Evolutionary conservation across 2,113 vertebrate species (phyloP), one percentile per base, ranked within the genome.

Genomic region (Mormyrus lacerda): DNA sequence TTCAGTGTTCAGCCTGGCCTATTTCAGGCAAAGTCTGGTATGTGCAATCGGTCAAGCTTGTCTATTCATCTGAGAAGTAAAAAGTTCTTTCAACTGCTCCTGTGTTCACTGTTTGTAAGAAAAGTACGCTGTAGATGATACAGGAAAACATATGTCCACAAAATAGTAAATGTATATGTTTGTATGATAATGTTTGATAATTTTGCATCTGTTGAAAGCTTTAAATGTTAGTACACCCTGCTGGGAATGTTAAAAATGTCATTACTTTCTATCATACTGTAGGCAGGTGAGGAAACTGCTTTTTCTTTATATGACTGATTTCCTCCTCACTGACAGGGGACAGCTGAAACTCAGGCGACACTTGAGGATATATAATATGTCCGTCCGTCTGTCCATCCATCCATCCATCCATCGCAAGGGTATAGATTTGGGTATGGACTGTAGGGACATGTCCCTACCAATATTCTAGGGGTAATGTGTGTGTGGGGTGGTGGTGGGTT

Each of bases 1-100:
- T 87, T 87, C 58, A 87, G 89, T 53, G 61, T 79, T 87, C 89
- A 87, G 85, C 19, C 61, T 90, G 65, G 51, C 85, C 86, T 87
- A 51, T 90, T 48, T 87, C 89, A 82, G 85, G 76, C 58, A 42
- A 79, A 87, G 65, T 73, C 15, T 65, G 76, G 31, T 65, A 87
- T 65, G 55, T 53, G 85, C 73, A 50, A 90, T 87, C 35, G 44
- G 48, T 61, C 85, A 87, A 55, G 85, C 50, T 69, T 87, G 85
- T 55, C 85, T 47, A n/a, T 6, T 61, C 39, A 17, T 51, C 89
- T 44, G 44, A 15, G 73, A 61, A 84, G 42, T 27, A 51, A 69
- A 88, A 21, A 48, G 44, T 44, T 31, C 21, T 48, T 50, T 86
- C 24, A 53, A n/a, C 50, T 31, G 17, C 47, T 53, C 4, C n/a